Evolutionary conservation across 92 coral and sea anemone genomes (phyloP).

Genomic region (Galaxea fascicularis): DNA sequence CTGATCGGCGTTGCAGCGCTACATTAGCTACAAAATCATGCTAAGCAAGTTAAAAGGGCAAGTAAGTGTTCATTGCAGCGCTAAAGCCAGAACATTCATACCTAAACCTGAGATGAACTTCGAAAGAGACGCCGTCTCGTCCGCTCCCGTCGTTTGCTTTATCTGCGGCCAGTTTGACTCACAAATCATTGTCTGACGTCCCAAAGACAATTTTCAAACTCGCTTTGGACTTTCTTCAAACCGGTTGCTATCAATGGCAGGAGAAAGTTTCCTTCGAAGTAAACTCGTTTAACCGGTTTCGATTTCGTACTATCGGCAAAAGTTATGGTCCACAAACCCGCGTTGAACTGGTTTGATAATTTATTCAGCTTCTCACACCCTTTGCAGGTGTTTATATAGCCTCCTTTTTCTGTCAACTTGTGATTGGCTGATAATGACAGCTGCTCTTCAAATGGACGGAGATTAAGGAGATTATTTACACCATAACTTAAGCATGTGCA

Average conservation of each 20-base stretch:
- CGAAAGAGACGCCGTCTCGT: slow-evolving; percentile 4
- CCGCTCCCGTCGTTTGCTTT: slow-evolving; percentile 4
- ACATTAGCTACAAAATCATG: not conserved
- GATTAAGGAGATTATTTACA: too few species aligned
- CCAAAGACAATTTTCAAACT: slow-evolving; percentile 10
- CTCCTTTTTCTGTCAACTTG: not conserved
- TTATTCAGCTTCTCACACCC: slow-evolving; percentile 12
- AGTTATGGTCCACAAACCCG: not conserved
- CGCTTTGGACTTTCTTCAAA: slow-evolving; percentile 15
- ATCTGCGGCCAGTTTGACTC: slow-evolving; percentile 34
- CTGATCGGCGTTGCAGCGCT: not conserved
- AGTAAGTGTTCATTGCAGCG: not conserved
- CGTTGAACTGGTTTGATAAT: slow-evolving; percentile 29
- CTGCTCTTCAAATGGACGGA: slow-evolving; percentile 30
- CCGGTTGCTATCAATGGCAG: slow-evolving; percentile 30
- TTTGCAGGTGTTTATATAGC: slow-evolving; percentile 5
- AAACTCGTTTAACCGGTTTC: slow-evolving; percentile 65
- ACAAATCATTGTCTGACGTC: slow-evolving; percentile 23
- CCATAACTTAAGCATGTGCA: not conserved
- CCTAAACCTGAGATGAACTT: slow-evolving; percentile 36
- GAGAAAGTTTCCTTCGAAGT: slow-evolving; percentile 22
- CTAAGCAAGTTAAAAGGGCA: not conserved
- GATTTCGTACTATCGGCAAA: slow-evolving; percentile 32
- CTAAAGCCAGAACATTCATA: slow-evolving; percentile 20
- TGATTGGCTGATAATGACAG: slow-evolving; percentile 45